Base-by-base conservation (phyloP, 1,140 invertebrate genomes). In the Philotrypesis tridentata region DNA sequence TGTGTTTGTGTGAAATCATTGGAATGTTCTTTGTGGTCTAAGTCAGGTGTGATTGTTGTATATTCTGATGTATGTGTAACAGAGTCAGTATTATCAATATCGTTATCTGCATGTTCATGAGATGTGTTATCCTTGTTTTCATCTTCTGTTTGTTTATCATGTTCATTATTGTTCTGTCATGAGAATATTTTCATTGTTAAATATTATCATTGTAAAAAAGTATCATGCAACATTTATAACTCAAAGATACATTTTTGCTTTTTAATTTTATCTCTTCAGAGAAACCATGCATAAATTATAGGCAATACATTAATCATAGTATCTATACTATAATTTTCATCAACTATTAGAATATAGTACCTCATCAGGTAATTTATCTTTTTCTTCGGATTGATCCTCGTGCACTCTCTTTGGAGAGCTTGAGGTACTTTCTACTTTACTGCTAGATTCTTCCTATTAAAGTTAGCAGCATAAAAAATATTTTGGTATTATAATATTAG, bases 371-470 rank as follows among this genome's bases (percentile, higher is more conserved):
- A 27, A 25, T 25, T 65, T 29, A 48, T n/a, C 21, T 81, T 81
- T 76, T 70, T 61, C 73, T 25, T 8, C 55, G 21, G 37, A 37
- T n/a, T 70, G 43, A 27, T 77, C 80, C 8, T 82, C 48, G 5
- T 31, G 23, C 29, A 70, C 31, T 77, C n/a, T 14, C 1, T 70
- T 82, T 61, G 73, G 48, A 76, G 72, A 25, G 25, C 40, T 70
- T n/a, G 80, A 75, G 43, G 21, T 75, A 68, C 12, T 81, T 75
- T 82, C 80, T 67, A 76, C 12, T 71, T 76, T 82, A 31, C 8
- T 70, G n/a, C 29, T 71, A 61, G 65, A 40, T 77, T 43, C 40
- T 75, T 82, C 80, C 80, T 78, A 79, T 55, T 55, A 77, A 77
- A 76, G 55, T 40, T 25, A 65, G 67, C 21, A 31, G 0, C 31